phyloP scores from a whole-genome alignment of 2,888 invertebrate genomes.

The Euzetes globulus region DNA sequence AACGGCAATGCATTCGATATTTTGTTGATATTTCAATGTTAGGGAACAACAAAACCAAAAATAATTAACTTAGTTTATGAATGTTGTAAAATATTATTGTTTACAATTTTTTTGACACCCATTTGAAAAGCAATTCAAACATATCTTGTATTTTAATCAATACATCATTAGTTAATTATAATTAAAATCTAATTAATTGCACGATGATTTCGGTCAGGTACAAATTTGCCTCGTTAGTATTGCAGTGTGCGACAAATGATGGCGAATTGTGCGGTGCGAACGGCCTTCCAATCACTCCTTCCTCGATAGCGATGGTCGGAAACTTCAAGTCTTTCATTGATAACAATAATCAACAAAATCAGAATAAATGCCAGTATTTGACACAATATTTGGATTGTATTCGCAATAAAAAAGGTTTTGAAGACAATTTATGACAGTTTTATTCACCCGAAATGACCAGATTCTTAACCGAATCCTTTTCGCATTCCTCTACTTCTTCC shows the following conservation, averaged over 20 bases:
- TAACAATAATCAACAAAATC: constrained; percentile 43
- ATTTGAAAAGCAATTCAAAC: not conserved
- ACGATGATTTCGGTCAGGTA: constrained; percentile 13
- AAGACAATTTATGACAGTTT: not conserved
- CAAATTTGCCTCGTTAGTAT: constrained; percentile 10
- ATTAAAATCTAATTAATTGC: not conserved
- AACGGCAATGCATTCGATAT: too few species aligned
- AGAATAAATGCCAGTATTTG: constrained; percentile 43
- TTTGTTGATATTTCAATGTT: too few species aligned
- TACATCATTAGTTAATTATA: too few species aligned
- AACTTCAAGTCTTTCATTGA: constrained; percentile 38
- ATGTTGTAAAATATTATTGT: too few species aligned
- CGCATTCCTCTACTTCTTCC: not conserved
- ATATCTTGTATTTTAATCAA: not conserved
- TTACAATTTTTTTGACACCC: not conserved
- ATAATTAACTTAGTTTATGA: too few species aligned
- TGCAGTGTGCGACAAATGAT: constrained; percentile 13
- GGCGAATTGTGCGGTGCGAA: constrained; percentile 72
- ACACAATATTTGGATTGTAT: constrained; percentile 50
- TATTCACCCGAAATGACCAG: not conserved
- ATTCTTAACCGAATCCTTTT: not conserved
- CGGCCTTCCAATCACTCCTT: constrained; percentile 76
- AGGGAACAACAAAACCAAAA: too few species aligned
- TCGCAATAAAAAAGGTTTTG: constrained; percentile 48
- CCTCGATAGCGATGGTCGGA: constrained; percentile 38